Evolutionary conservation across 2,797 vertebrate genomes (phyloP).

Genomic region (Enteromius unitaeniatus): DNA sequence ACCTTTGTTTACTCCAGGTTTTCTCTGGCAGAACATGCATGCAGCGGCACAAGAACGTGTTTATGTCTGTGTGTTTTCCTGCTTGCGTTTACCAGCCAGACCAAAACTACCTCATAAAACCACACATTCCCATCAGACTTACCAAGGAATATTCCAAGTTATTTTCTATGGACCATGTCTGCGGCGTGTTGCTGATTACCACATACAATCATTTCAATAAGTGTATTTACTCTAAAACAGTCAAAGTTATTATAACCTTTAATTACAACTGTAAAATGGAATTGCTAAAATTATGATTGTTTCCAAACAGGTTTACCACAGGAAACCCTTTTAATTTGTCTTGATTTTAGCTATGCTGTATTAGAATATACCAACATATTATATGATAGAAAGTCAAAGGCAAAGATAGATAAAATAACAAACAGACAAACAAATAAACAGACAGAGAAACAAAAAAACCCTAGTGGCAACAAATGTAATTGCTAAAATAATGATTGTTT

Average conservation of each 20-base stretch:
- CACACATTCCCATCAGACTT: conserved; percentile 31
- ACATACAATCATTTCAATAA: background rate
- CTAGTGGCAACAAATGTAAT: background rate
- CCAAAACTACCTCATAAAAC: conserved; percentile 27
- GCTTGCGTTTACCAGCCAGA: background rate
- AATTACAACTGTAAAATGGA: background rate
- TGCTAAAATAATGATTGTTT: background rate
- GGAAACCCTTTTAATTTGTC: background rate
- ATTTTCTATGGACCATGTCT: background rate
- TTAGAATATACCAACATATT: background rate
- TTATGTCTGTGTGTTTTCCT: conserved; percentile 34
- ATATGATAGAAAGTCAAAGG: background rate
- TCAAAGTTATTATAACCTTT: background rate
- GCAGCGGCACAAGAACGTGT: background rate
- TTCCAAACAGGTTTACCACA: conserved; percentile 3
- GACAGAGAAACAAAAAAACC: background rate
- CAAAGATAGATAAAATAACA: background rate
- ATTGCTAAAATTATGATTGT: background rate
- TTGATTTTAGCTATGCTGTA: background rate
- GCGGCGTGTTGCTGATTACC: background rate
- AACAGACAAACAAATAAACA: background rate
- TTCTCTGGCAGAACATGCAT: conserved; percentile 24
- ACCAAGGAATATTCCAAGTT: background rate
- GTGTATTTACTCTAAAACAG: background rate
- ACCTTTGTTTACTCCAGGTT: conserved; percentile 43